phyloP scores from a whole-genome alignment of 2,797 vertebrate species.

The Sarcoramphus papa region DNA sequence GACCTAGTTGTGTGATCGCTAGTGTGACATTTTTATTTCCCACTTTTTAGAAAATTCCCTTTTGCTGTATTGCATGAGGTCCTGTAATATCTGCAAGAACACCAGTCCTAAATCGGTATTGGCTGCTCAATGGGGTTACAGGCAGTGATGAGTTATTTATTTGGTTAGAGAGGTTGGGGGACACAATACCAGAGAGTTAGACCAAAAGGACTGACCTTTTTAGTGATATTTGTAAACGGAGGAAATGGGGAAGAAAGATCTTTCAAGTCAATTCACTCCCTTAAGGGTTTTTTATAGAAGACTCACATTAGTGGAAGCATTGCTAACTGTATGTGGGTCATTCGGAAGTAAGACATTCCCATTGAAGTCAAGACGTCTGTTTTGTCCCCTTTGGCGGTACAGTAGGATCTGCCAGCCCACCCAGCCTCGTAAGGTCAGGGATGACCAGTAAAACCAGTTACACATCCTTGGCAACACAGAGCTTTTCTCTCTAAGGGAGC shows the following conservation, averaged over 20 bases:
- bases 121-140: background rate
- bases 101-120: background rate
- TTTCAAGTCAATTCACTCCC: background rate
- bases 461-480: background rate
- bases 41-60: slow-evolving; percentile 34
- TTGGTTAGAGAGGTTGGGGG: background rate
- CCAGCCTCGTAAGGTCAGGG: background rate
- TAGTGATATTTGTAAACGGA: background rate
- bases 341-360: background rate
- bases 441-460: background rate
- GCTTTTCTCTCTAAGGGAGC: background rate
- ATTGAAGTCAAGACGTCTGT: background rate
- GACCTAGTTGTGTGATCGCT: slow-evolving; percentile 25
- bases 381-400: background rate
- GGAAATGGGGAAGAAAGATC: background rate
- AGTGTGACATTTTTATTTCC: slow-evolving; percentile 41
- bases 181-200: background rate
- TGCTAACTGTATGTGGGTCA: background rate
- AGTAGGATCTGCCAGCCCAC: background rate
- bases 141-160: background rate
- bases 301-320: background rate
- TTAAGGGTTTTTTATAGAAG: background rate
- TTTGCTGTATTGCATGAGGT: slow-evolving; percentile 47
- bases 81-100: slow-evolving; percentile 22
- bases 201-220: background rate